Evolutionary conservation across 2,888 invertebrate genomes (phyloP).

Genomic region (Microdon myrmicae): DNA sequence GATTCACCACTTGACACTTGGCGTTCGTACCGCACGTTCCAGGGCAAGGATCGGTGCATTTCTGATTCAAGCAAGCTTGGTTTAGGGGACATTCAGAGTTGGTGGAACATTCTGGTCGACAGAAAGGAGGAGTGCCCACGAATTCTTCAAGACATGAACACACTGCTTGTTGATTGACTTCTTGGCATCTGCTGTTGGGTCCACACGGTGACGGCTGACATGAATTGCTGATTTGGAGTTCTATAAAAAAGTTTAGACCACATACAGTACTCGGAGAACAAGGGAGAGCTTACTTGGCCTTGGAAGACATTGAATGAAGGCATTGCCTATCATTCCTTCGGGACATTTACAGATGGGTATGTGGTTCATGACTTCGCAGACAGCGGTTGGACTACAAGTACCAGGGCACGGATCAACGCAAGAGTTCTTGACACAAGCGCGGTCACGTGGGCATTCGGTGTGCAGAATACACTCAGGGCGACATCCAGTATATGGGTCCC

Average conservation of each 20-base stretch:
- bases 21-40: slow-evolving; percentile 79
- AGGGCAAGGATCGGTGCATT: slow-evolving; percentile 78
- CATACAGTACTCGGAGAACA: not conserved
- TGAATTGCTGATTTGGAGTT: slow-evolving; percentile 58
- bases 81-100: slow-evolving; percentile 79
- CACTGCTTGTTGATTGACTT: slow-evolving; percentile 73
- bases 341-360: slow-evolving; percentile 75
- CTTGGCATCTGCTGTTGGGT: slow-evolving; percentile 73
- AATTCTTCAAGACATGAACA: slow-evolving; percentile 76
- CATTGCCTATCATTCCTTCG: slow-evolving; percentile 75
- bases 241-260: slow-evolving; percentile 53
- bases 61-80: slow-evolving; percentile 77
- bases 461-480: slow-evolving; percentile 78
- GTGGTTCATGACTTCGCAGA: slow-evolving; percentile 79
- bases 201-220: slow-evolving; percentile 76
- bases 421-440: slow-evolving; percentile 77
- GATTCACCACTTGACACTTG: slow-evolving; percentile 80
- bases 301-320: slow-evolving; percentile 73
- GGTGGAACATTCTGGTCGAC: slow-evolving; percentile 78
- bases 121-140: slow-evolving; percentile 75
- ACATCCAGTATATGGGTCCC: slow-evolving; percentile 77
- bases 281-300: slow-evolving; percentile 69
- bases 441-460: slow-evolving; percentile 74
- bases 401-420: slow-evolving; percentile 80
- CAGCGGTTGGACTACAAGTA: slow-evolving; percentile 76